Percentiles rank a stretch among this genome's conserved stretches.
These are phyloP conservation scores for Psophia crepitans DNA, from an alignment of 2,113 vertebrate species.

Conservation along the genomic window DNA sequence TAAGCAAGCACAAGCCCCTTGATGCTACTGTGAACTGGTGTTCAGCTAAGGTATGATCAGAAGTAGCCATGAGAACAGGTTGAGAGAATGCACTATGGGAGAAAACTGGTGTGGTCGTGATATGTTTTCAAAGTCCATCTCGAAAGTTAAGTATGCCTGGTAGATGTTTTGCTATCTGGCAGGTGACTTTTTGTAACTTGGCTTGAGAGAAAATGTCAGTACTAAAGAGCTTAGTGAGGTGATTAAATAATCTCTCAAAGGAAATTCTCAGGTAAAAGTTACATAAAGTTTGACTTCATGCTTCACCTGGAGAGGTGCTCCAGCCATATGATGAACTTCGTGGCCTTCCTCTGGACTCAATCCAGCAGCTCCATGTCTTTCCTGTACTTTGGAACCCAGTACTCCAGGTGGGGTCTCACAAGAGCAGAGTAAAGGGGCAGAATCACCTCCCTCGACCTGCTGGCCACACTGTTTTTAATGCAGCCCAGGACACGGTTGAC, in stretches of 20 bases:
- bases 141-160: neutral
- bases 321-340: no score
- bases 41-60: neutral
- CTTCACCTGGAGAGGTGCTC: no score
- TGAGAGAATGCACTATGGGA: neutral
- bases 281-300: neutral
- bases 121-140: neutral
- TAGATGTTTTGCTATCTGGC: neutral
- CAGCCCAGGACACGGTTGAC: no score
- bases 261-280: neutral
- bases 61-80: neutral
- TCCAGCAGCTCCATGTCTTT: no score
- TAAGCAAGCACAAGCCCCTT: neutral
- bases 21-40: accelerated
- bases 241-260: neutral
- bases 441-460: no score
- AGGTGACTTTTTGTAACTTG: neutral
- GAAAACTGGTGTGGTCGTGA: neutral
- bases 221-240: neutral
- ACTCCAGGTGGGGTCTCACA: no score
- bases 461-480: no score
- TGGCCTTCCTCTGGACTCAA: no score
- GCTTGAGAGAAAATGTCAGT: neutral
- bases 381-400: no score
- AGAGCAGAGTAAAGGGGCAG: no score